These are phyloP conservation scores for Pseudorhiza aurosa DNA, from an alignment of 30 jellyfish, hydroid and myxozoan species.

Conservation along the genomic window DNA sequence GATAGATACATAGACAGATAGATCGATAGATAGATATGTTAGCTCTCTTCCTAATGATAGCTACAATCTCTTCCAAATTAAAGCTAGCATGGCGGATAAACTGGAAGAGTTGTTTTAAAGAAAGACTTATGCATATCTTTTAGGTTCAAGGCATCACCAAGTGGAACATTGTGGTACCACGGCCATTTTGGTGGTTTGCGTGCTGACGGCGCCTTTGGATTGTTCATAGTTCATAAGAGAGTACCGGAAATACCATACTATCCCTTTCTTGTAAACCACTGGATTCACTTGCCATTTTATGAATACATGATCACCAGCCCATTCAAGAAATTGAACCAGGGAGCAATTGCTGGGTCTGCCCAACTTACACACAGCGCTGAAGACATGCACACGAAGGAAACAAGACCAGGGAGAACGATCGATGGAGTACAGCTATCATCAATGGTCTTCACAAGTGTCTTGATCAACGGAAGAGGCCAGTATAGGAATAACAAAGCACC, in stretches of 20 bases:
- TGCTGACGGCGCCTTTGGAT: conserved; percentile 58
- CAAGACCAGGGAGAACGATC: conserved; percentile 11
- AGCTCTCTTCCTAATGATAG: too few species aligned
- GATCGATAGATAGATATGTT: too few species aligned
- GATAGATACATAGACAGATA: too few species aligned
- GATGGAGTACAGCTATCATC: conserved; percentile 52
- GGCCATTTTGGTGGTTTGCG: conserved; percentile 55
- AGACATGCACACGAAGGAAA: conserved; percentile 18
- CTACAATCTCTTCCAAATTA: too few species aligned
- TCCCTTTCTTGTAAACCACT: conserved; percentile 26
- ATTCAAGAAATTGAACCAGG: background rate
- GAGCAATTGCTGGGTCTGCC: conserved; percentile 20
- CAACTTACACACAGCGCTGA: conserved; percentile 9
- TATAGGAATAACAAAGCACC: conserved; percentile 50
- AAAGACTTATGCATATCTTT: too few species aligned
- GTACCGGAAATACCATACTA: conserved; percentile 30
- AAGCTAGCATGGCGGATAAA: too few species aligned
- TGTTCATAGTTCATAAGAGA: conserved; percentile 32
- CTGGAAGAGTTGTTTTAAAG: too few species aligned
- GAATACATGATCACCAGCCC: conserved; percentile 45
- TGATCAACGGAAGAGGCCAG: conserved; percentile 67
- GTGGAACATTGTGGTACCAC: conserved; percentile 75
- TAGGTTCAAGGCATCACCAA: conserved; percentile 61
- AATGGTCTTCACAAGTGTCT: conserved; percentile 20
- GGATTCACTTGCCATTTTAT: conserved; percentile 48